These are phyloP conservation scores for Yponomeuta cagnagella DNA, from an alignment of 2,888 invertebrate genomes.

Conservation along the genomic window DNA sequence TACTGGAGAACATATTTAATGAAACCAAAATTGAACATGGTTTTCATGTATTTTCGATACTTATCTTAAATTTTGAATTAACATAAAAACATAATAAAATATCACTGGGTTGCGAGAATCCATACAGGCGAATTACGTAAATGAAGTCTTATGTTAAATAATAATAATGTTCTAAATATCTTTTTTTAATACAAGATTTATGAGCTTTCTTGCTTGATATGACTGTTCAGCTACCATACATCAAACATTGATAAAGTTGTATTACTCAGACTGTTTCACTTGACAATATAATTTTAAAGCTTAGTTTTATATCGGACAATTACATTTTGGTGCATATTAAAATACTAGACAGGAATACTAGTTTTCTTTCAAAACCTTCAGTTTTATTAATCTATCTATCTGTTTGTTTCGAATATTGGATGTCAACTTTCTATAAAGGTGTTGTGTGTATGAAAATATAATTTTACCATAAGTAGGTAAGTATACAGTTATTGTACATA, in stretches of 20 bases:
- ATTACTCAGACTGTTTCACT: background rate
- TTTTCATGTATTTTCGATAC: conserved; percentile 26
- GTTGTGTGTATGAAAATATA: conserved; percentile 7
- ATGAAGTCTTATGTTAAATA: background rate
- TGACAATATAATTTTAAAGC: background rate
- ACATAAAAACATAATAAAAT: conserved; percentile 36
- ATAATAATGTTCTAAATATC: background rate
- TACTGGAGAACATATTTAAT: background rate
- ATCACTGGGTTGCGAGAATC: conserved; percentile 50
- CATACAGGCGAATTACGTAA: conserved; percentile 37
- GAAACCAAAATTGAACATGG: conserved; percentile 18
- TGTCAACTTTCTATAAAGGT: too few species aligned
- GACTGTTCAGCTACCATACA: background rate
- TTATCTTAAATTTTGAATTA: conserved; percentile 39
- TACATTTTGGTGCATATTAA: background rate
- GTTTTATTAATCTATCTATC: background rate
- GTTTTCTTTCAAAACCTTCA: background rate
- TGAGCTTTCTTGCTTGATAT: background rate
- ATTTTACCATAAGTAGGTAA: background rate
- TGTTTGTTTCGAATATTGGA: too few species aligned
- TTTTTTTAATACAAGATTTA: background rate
- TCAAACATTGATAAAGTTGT: background rate
- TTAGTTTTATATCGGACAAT: background rate
- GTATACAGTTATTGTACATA: background rate
- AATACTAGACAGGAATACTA: background rate